Percentiles rank a stretch among this genome's conserved stretches.
phyloP scores from a whole-genome alignment of 2,797 vertebrate species.

The Pseudochromis fuscus region DNA sequence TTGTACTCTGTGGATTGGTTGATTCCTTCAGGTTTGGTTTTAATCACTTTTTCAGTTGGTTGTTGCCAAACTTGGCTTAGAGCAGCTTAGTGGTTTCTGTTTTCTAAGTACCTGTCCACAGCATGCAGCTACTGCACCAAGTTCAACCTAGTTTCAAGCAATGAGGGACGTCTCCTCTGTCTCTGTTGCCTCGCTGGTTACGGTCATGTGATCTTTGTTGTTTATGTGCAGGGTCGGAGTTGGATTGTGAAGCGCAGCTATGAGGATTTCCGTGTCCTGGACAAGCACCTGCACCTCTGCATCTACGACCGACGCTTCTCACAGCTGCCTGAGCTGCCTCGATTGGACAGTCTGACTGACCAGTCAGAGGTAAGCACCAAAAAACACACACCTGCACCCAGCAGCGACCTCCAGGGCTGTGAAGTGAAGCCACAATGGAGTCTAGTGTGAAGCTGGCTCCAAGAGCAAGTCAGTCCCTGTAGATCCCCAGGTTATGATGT shows the following conservation, averaged over 20 bases:
- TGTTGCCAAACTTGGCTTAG: too few species aligned
- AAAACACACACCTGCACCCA: too few species aligned
- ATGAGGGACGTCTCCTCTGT: background rate
- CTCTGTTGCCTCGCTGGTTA: background rate
- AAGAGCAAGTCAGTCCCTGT: too few species aligned
- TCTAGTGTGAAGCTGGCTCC: too few species aligned
- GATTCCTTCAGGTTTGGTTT: background rate
- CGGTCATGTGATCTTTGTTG: background rate
- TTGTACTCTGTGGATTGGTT: background rate
- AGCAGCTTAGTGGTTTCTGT: background rate
- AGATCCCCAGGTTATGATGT: too few species aligned
- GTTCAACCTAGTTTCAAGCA: background rate
- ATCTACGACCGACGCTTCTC: conserved; percentile 99
- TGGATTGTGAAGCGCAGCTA: conserved; percentile 99
- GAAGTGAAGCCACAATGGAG: too few species aligned
- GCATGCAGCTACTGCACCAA: too few species aligned
- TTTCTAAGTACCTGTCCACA: too few species aligned
- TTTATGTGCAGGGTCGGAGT: conserved; percentile 90
- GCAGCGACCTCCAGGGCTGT: too few species aligned
- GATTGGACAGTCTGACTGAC: conserved; percentile 92
- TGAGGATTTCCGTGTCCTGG: conserved; percentile 97
- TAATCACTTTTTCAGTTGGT: background rate
- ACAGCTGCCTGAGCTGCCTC: conserved; percentile 95
- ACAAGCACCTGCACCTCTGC: conserved; percentile 98
- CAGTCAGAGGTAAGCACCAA: conserved; percentile 88